Percentiles rank a stretch among this genome's conserved stretches.
phyloP scores from a whole-genome alignment of 2,888 invertebrate species.

The Mythimna impura region DNA sequence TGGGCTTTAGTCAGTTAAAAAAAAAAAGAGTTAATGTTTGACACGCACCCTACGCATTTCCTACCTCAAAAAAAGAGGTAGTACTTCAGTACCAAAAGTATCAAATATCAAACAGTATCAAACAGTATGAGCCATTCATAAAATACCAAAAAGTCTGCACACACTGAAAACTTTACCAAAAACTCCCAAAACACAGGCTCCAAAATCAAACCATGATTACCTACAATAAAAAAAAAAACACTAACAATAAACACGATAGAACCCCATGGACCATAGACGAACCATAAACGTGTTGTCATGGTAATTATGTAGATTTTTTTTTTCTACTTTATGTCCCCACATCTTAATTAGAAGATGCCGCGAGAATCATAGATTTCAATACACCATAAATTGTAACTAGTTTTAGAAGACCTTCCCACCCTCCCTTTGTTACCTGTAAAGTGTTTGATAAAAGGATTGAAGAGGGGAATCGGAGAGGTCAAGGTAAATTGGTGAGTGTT shows the following conservation, averaged over 20 bases:
- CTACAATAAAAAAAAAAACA: slow-evolving; percentile 44
- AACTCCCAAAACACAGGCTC: background rate
- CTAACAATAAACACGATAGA: slow-evolving; percentile 46
- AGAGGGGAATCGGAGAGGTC: slow-evolving; percentile 14
- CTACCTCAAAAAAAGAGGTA: too few relatives aligned
- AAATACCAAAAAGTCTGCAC: too few relatives aligned
- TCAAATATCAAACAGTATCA: too few relatives aligned
- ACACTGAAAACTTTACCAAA: background rate
- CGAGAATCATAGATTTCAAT: slow-evolving; percentile 65
- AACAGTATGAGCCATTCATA: too few relatives aligned
- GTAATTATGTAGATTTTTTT: slow-evolving; percentile 62
- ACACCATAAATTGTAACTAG: slow-evolving; percentile 56
- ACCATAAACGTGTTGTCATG: slow-evolving; percentile 71
- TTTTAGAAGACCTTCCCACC: slow-evolving; percentile 25
- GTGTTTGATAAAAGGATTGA: background rate
- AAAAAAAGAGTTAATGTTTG: too few relatives aligned
- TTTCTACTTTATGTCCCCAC: slow-evolving; percentile 56
- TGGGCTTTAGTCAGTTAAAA: too few relatives aligned
- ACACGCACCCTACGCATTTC: too few relatives aligned
- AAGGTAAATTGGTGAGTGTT: slow-evolving; percentile 14
- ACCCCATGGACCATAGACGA: slow-evolving; percentile 40
- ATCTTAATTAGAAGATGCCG: slow-evolving; percentile 71
- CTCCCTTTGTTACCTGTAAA: background rate
- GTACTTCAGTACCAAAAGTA: too few relatives aligned
- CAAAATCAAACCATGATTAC: slow-evolving; percentile 38